Evolutionary conservation across 2,797 vertebrate species (phyloP).

Genomic region (Balearica regulorum): DNA sequence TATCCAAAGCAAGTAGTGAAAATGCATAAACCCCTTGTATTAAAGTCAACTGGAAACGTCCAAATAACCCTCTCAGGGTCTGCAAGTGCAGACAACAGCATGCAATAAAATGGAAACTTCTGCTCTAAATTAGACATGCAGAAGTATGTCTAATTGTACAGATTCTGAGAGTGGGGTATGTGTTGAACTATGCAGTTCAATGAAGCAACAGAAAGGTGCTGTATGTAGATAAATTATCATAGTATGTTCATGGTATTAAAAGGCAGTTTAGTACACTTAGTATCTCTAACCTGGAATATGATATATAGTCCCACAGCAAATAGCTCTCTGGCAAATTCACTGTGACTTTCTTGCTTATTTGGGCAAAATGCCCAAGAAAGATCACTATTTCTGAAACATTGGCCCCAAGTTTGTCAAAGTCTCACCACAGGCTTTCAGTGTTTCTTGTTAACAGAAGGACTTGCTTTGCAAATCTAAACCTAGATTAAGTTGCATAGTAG

Average conservation of each 20-base stretch:
- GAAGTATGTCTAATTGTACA: no score
- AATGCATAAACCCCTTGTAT: neutral
- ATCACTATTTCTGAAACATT: neutral
- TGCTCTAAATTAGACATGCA: neutral
- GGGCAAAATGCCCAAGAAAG: neutral
- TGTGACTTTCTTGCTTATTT: neutral
- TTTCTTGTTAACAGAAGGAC: neutral
- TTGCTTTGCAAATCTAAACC: neutral
- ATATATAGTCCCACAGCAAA: neutral
- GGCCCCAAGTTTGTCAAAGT: neutral
- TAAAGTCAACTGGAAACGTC: neutral
- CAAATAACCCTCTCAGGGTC: neutral
- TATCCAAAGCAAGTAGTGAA: neutral
- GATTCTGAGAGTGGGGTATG: neutral
- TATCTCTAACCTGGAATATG: neutral
- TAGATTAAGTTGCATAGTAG: neutral
- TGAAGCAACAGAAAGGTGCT: neutral
- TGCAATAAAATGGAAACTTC: neutral
- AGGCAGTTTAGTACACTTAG: neutral
- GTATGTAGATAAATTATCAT: neutral
- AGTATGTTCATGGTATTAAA: neutral
- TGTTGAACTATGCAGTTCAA: neutral
- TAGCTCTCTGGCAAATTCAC: neutral
- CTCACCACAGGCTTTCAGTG: neutral
- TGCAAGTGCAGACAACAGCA: neutral